Percentiles rank a stretch among this genome's conserved stretches.
Conservation (phyloP, 2,888 invertebrate genomes). For the Xanthostigma xanthostigma region DNA sequence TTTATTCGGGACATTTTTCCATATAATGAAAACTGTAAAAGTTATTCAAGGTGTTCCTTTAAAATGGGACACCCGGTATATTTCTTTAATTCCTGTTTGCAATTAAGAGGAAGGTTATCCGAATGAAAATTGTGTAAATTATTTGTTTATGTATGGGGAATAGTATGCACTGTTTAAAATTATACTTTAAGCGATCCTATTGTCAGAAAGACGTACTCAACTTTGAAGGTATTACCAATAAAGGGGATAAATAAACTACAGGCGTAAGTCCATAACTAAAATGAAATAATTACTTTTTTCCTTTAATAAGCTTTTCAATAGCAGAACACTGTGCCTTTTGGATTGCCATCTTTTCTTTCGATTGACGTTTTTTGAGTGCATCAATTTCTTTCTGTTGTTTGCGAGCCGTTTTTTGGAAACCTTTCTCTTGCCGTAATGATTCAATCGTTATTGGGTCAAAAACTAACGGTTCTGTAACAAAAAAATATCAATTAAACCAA, state of each 20-base stretch:
- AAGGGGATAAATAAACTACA: no score
- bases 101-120: no score
- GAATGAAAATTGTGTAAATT: no score
- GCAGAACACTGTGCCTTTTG: slow-evolving; percentile 85
- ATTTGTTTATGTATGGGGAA: no score
- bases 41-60: no score
- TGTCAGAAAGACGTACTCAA: background rate
- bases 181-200: slow-evolving; percentile 1
- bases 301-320: slow-evolving; percentile 86
- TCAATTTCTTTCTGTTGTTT: slow-evolving; percentile 96
- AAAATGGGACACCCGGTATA: no score
- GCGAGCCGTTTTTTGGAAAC: slow-evolving; percentile 79
- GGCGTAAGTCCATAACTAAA: background rate
- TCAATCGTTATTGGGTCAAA: slow-evolving; percentile 88
- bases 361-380: slow-evolving; percentile 76
- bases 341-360: slow-evolving; percentile 78
- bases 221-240: background rate
- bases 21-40: no score
- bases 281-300: slow-evolving; percentile 63
- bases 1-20: no score
- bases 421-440: slow-evolving; percentile 74
- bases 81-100: no score
- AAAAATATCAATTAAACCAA: no score
- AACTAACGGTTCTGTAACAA: slow-evolving; percentile 45
- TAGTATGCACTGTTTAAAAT: no score